A percentile compares a stretch with the other conserved stretches of the same genome.
Conservation (phyloP, 1,140 invertebrate genomes). For the Pseudachorutes palmiensis region DNA sequence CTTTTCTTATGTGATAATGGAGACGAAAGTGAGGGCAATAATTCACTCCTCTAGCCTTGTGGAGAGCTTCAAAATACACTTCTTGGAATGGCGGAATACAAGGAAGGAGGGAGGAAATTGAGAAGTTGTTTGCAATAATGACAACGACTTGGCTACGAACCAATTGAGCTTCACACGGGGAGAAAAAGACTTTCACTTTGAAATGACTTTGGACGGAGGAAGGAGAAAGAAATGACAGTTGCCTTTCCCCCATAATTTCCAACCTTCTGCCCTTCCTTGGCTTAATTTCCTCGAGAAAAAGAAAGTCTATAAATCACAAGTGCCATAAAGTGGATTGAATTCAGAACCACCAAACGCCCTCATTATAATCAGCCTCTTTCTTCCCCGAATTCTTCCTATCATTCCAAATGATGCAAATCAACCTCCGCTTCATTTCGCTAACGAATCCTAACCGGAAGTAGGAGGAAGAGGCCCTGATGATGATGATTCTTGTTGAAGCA, state of each 20-base stretch:
- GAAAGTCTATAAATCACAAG: not conserved
- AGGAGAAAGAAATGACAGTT: not conserved
- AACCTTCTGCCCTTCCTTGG: not conserved
- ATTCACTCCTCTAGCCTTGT: not conserved
- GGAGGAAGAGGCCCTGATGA: no score
- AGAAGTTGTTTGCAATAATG: slow-evolving; percentile 9
- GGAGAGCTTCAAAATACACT: not conserved
- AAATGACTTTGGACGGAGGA: not conserved
- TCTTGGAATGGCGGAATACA: not conserved
- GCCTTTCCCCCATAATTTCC: not conserved
- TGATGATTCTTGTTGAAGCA: no score
- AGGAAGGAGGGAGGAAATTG: not conserved
- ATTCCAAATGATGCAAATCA: no score
- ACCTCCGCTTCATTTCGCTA: no score
- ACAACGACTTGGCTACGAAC: slow-evolving; percentile 1
- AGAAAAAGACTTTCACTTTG: not conserved
- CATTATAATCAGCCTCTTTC: no score
- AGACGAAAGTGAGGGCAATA: not conserved
- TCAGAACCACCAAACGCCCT: no score
- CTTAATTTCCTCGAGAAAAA: not conserved
- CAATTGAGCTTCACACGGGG: slow-evolving; percentile 2
- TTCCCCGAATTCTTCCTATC: no score
- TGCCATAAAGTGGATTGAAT: not conserved
- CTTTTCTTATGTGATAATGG: slow-evolving; percentile 6
- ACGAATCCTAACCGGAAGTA: no score